phyloP scores from a whole-genome alignment of 1,140 invertebrate species.

The Arctopsyche grandis region DNA sequence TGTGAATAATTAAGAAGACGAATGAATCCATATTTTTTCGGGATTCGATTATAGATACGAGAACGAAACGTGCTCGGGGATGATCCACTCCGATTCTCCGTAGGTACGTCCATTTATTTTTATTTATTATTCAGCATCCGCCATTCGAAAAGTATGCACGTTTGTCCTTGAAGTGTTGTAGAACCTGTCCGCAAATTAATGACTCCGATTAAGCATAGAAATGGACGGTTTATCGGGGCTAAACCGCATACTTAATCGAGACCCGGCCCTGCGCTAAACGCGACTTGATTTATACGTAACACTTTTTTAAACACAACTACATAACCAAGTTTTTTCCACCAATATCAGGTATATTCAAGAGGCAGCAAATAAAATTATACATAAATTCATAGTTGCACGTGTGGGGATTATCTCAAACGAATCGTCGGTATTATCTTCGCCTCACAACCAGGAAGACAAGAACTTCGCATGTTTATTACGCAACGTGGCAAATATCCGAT shows the following conservation, averaged over 20 bases:
- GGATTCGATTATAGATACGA: too few relatives aligned
- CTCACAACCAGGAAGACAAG: constrained; percentile 1
- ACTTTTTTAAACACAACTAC: too few relatives aligned
- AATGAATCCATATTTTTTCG: too few relatives aligned
- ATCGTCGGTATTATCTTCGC: neutral
- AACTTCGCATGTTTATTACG: constrained; percentile 8
- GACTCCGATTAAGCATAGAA: neutral
- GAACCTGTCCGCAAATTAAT: neutral
- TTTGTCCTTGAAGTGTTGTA: neutral
- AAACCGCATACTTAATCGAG: too few relatives aligned
- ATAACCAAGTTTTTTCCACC: too few relatives aligned
- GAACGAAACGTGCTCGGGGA: neutral
- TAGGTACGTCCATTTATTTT: neutral
- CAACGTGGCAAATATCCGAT: constrained; percentile 1
- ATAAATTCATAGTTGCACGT: neutral
- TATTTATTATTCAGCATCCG: neutral
- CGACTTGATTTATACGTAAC: too few relatives aligned
- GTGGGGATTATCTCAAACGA: neutral
- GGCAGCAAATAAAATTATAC: too few relatives aligned
- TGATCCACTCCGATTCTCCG: neutral
- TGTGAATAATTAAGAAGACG: neutral
- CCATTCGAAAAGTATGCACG: neutral
- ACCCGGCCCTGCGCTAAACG: too few relatives aligned
- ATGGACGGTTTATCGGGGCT: neutral
- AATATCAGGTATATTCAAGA: too few relatives aligned